phyloP scores from a whole-genome alignment of 2,797 vertebrate species.

The Malurus leucopterus region DNA sequence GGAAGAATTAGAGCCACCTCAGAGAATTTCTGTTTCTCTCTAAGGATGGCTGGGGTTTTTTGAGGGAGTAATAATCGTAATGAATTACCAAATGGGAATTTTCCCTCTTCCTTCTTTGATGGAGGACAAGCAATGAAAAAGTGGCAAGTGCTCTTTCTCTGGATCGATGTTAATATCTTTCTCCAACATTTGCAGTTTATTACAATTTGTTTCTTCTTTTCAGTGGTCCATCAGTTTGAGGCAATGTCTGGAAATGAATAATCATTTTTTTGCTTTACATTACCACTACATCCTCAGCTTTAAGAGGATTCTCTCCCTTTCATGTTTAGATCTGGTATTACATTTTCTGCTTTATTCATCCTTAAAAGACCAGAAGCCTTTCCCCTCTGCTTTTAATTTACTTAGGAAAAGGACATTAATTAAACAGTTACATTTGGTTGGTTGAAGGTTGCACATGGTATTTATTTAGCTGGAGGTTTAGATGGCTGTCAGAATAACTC shows the following conservation, averaged over 20 bases:
- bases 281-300: background rate
- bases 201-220: background rate
- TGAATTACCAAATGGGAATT: background rate
- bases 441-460: slow-evolving; percentile 6
- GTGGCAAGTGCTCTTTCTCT: background rate
- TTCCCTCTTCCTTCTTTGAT: background rate
- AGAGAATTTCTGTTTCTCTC: background rate
- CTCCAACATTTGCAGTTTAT: background rate
- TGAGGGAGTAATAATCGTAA: background rate
- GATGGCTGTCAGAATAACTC: slow-evolving; percentile 30
- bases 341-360: slow-evolving; percentile 44
- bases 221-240: background rate
- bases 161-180: background rate
- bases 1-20: background rate
- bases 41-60: fast-evolving
- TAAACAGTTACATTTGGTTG: slow-evolving; percentile 15
- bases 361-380: slow-evolving; percentile 33
- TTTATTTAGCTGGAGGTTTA: slow-evolving; percentile 47
- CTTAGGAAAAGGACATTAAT: slow-evolving; percentile 49
- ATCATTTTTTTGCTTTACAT: slow-evolving; percentile 4
- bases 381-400: background rate
- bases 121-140: background rate
- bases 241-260: background rate
- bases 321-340: slow-evolving; percentile 17
- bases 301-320: slow-evolving; percentile 37